phyloP scores from a whole-genome alignment of 1,140 invertebrate species.

The Drosophila pseudoananassae region DNA sequence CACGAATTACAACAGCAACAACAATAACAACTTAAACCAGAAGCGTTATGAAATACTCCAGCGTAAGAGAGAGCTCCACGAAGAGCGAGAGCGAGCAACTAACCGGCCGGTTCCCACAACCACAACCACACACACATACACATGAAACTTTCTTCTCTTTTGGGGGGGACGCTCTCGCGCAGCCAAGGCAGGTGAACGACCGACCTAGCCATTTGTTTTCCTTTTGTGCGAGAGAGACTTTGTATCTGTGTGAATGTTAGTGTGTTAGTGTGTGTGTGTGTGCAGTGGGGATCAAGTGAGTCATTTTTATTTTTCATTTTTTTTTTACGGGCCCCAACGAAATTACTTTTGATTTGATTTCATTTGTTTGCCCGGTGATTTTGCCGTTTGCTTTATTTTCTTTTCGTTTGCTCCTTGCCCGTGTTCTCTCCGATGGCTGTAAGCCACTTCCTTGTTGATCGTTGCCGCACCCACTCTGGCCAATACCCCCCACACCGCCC shows the following conservation, averaged over 20 bases:
- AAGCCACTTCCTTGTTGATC: conserved; percentile 39
- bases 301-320: conserved; percentile 74
- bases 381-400: conserved; percentile 29
- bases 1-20: conserved; percentile 72
- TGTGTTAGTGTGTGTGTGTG: conserved; percentile 33
- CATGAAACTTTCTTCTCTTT: conserved; percentile 36
- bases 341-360: conserved; percentile 71
- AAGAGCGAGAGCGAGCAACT: conserved; percentile 30
- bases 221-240: conserved; percentile 57
- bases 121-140: conserved; percentile 21
- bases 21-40: conserved; percentile 68
- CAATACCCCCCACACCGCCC: conserved; percentile 9
- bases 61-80: conserved; percentile 35
- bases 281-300: conserved; percentile 73
- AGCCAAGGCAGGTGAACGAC: conserved; percentile 81
- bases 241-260: conserved; percentile 11
- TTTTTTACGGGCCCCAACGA: conserved; percentile 23
- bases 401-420: neutral
- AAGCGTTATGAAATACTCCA: conserved; percentile 79
- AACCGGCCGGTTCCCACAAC: conserved; percentile 57
- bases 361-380: conserved; percentile 54
- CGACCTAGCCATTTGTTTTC: conserved; percentile 84
- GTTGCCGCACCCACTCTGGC: conserved; percentile 39
- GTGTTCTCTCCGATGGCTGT: conserved; percentile 10
- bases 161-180: conserved; percentile 36